Evolutionary conservation across 2,797 vertebrate genomes (phyloP), one percentile per base, ranked within the genome.

Genomic region (Phoxinus dragarum): DNA sequence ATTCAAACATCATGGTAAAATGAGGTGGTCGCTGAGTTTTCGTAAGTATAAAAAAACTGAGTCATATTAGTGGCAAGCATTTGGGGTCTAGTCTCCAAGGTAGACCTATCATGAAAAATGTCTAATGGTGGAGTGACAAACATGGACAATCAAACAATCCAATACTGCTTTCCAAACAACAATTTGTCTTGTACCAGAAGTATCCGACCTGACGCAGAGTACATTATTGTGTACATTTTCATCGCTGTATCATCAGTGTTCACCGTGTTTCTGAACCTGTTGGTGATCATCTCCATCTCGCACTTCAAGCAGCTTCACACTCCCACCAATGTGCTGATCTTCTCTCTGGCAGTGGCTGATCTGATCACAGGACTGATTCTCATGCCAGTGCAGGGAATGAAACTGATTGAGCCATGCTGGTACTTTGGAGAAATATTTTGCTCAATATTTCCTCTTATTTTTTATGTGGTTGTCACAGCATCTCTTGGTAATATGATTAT

Each of bases 291-390:
- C 89, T 96, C 95, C 75, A 93, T 96, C 85, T 95, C 89, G 0
- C 94, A 93, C 92, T 96, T 96, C 87, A 95, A 89, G 84, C 92
- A 96, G 87, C 94, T 96, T 68, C 94, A 95, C 81, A 96, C 92
- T 10, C 94, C 93, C 0, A 94, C 94, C 88, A 96, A 95, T 87
- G 91, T 95, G 74, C 92, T 96, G 69, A 93, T 96, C 78, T 93
- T 95, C 80, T 27, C 27, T 27, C 92, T 95, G 94, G 95, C 94
- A 0, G 0, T 90, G 85, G 92, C 94, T 0, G 95, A 97, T 88
- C 94, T 96, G 82, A 92, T 96, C 0, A 87, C 96, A 6, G 94
- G 94, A 40, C 92, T 96, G 83, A 42, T 94, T 79, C 84, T 96
- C 86, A 95, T 95, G 96, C 95, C 95, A 0, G 91, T 94, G 4